Evolutionary conservation across 2,888 invertebrate genomes (phyloP).

Genomic region (Hipparchia semele): DNA sequence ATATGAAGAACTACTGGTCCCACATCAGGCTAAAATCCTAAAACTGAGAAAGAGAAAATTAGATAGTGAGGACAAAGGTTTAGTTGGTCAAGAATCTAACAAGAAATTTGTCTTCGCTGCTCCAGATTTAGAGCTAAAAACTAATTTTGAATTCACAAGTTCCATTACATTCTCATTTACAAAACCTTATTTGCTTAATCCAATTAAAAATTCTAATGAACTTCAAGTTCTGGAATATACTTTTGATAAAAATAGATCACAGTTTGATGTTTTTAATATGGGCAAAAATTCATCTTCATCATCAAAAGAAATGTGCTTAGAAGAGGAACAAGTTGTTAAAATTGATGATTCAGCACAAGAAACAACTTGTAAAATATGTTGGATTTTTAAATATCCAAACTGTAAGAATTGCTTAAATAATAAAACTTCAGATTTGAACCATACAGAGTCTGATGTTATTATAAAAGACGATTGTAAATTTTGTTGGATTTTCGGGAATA

Average conservation of each 20-base stretch:
- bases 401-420: slow-evolving; percentile 43
- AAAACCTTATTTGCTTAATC: slow-evolving; percentile 29
- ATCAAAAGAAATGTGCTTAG: neutral
- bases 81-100: neutral
- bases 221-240: neutral
- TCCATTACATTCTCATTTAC: slow-evolving; percentile 46
- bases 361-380: slow-evolving; percentile 44
- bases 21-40: slow-evolving; percentile 47
- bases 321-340: slow-evolving; percentile 1
- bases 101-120: slow-evolving; percentile 19
- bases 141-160: slow-evolving; percentile 25
- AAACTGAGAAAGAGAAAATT: slow-evolving; percentile 2
- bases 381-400: slow-evolving; percentile 47
- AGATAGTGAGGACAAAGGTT: neutral
- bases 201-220: neutral
- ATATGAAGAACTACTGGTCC: slow-evolving; percentile 58
- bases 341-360: neutral
- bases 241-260: neutral
- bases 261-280: neutral
- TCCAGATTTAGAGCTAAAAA: slow-evolving; percentile 16
- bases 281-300: neutral
- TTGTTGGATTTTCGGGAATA: slow-evolving; percentile 56
- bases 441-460: neutral
- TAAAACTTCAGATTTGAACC: neutral
- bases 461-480: slow-evolving; percentile 45